Base-by-base conservation (phyloP, 2,113 vertebrate genomes). In the Poecile atricapillus region DNA sequence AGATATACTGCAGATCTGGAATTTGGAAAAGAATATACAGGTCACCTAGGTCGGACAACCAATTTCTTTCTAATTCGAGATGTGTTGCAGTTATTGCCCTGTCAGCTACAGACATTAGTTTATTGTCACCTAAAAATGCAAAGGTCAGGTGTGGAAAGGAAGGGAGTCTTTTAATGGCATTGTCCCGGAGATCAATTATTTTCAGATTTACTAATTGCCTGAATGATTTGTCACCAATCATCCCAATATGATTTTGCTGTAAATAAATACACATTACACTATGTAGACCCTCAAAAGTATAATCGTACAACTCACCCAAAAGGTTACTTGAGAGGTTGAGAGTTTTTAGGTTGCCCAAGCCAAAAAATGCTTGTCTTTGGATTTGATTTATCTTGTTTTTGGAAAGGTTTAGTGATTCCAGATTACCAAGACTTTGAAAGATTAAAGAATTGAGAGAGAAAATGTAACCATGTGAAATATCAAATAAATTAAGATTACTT, bases 321-420 rank as follows among this genome's bases (percentile, higher is more conserved):
- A 99, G 97, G 89, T 99, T 99, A 49, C 11, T 47, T 2, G 99
- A 99, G 24, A 99, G 67, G 87, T 98, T 98, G 47, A 99, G 98
- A 52, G 11, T 4, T 52, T 78, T 82, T 53, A 99, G 96, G 80
- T 94, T 97, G 75, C 71, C 16, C 50, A 99, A 97, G 43, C 98
- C 98, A 43, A 86, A 41, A 93, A 99, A 99, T 8, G 98, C 98
- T 63, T 92, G 25, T 1, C 2, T 69, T 13, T 94, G 25, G 21
- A 99, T 99, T 56, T 92, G 85, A 94, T 99, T 99, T 85, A 99
- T 98, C 84, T 97, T 98, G 94, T 99, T 99, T 50, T 44, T 15
- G 67, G 97, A 97, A 20, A 99, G 74, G 33, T 98, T 96, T 24
- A 99, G 97, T 10, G 77, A n/a, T 76, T 69, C 50, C 50, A 98